A percentile compares a stretch with the other conserved stretches of the same genome.
phyloP scores from a whole-genome alignment of 2,113 vertebrate genomes.

The Ahaetulla prasina region DNA sequence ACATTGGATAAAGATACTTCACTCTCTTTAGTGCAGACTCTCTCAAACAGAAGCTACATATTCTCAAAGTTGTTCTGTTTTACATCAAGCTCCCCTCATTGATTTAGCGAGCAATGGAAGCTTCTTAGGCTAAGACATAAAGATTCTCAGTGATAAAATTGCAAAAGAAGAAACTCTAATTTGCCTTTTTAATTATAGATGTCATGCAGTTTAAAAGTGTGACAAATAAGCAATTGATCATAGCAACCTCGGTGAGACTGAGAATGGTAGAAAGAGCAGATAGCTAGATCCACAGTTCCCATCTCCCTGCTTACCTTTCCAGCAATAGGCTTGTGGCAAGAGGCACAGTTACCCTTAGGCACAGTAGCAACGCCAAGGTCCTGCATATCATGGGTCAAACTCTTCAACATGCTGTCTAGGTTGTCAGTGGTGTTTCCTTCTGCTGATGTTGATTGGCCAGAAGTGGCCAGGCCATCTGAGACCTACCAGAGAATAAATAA shows the following conservation, averaged over 20 bases:
- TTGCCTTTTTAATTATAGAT: not conserved
- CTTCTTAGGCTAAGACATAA: not conserved
- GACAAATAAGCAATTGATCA: not conserved
- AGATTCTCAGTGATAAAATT: not conserved
- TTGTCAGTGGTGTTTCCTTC: slow-evolving; percentile 14
- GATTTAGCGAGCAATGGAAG: not conserved
- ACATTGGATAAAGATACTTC: not conserved
- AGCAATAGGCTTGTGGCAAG: slow-evolving; percentile 80
- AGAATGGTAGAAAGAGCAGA: not conserved
- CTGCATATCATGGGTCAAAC: slow-evolving; percentile 79
- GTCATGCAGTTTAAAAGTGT: not conserved
- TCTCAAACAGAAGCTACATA: not conserved
- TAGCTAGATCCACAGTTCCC: not conserved
- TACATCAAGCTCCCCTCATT: not conserved
- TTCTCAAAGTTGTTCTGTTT: not conserved
- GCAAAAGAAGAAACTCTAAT: not conserved
- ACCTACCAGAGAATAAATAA: slow-evolving; percentile 35
- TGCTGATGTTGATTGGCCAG: not conserved
- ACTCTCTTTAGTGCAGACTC: fast-evolving
- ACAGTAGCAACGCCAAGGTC: slow-evolving; percentile 80
- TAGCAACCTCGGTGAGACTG: not conserved
- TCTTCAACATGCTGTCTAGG: slow-evolving; percentile 82
- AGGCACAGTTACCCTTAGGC: slow-evolving; percentile 75
- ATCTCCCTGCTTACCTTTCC: slow-evolving; percentile 74
- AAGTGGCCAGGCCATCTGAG: not conserved